Base-by-base conservation (phyloP, 1,140 invertebrate genomes). In the Piezodorus guildinii region DNA sequence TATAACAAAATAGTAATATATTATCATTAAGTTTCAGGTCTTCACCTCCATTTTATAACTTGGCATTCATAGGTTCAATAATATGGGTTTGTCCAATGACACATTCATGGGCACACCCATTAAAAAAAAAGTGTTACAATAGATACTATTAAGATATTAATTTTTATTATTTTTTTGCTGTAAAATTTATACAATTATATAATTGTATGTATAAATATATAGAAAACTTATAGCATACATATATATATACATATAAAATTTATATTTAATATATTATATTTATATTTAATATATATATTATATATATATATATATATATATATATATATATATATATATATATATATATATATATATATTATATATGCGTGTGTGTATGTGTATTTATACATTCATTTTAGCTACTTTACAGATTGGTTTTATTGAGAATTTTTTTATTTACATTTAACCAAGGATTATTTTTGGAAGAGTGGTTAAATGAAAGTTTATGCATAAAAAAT, bases 121-220 rank as follows among this genome's bases (percentile, higher is more conserved):
- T 49, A 9, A 49, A 49, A 49, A 49, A 49, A 49, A 49, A 4
- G 17, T 49, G 21, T 10, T 17, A 49, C 17, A 39, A 34, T 39
- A 56, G 52, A 1, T 39, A 39, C 34, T 39, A 10, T 39, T 39
- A 5, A 39, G 34, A 39, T 39, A 39, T 39, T 39, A 49, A 6
- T 46, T 14, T 14, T 46, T 46, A n/a, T 49, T 49, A 19, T 49
- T 17, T 17, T 49, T 19, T 49, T 49, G 4, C 15, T 46, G 45
- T 15, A 46, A n/a, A 49, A 19, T 49, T 49, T 49, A 19, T 49
- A 21, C 46, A 49, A 49, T 19, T 49, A 49, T 49, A 49, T 49
- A 49, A 19, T 49, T 19, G n/a, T 49, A 56, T 56, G 52, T 56
- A 56, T 56, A 56, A 56, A 56, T 56, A 56, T 39, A 23, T 56